Base-by-base conservation (phyloP, 2,113 vertebrate genomes). In the Etia nguti region DNA sequence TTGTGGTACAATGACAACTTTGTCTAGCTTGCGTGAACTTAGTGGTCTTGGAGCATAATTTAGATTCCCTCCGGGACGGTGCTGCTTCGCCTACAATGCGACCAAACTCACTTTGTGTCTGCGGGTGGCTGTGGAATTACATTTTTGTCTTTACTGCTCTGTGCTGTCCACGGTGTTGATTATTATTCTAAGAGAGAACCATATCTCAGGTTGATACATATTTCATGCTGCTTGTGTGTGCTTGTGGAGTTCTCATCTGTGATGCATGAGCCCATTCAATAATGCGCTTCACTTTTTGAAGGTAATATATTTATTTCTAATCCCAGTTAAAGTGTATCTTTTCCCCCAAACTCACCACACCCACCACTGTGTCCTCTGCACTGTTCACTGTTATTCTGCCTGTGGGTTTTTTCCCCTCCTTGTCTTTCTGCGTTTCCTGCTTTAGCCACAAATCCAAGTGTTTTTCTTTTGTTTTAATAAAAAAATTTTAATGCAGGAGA, bases 181-280 rank as follows among this genome's bases (percentile, higher is more conserved):
- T 94, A 89, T 91, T 89, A 93, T 95, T 93, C 93, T 52, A 79
- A 88, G 82, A 83, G 88, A 90, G 88, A 89, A 90, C 65, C 90
- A 79, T 89, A 85, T 92, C 85, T 91, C 77, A 80, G 86, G 68
- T 85, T 93, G 89, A 93, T 92, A 91, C 92, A 93, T 94, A 92
- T 94, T 91, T 94, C 90, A 93, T 89, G 90, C 70, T 84, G 86
- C 84, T 86, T 87, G 83, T 79, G 62, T 90, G 79, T 83, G 84
- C 79, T 80, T 81, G 82, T 85, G 79, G 84, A 82, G 82, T 84
- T 84, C 89, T 92, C 89, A 89, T 91, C 89, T 95, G 92, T 90
- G 86, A 94, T 93, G 88, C 90, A 94, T 89, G 82, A 92, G 57
- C 88, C 84, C 81, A 83, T 92, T 91, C 87, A 89, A 90, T 89